Base-by-base conservation (phyloP, 2,888 invertebrate genomes). In the Slavum lentiscoides region DNA sequence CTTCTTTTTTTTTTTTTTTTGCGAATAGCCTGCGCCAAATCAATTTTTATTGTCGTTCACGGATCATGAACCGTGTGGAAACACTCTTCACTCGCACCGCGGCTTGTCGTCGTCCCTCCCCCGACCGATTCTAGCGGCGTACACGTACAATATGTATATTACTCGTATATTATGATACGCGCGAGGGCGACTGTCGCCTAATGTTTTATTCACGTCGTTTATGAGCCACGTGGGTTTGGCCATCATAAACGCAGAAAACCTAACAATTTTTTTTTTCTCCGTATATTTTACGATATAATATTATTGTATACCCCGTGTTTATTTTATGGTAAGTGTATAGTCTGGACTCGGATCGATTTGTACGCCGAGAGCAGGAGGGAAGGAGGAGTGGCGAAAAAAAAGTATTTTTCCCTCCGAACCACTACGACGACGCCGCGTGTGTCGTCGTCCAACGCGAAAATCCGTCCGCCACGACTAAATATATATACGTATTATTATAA, bases 201-300 rank as follows among this genome's bases (percentile, higher is more conserved):
- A 80, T 80, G 80, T 80, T 80, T 80, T 80, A 80, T 80, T 80
- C 80, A 80, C 64, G 72, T 72, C 58, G 58, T 72, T 80, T 64
- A 72, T 64, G 80, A 70, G 80, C 80, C 80, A 80, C 80, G 70
- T 66, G 80, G 72, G 80, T 72, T 58, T 23, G 80, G 70, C 80
- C 61, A 77, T 64, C 80, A 80, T 80, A 72, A 72, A 80, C 53
- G 69, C 62, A 61, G 21, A 62, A 58, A 77, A 72, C 80, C 70
- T n/a, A 61, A 72, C 70, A 80, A 80, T 80, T 72, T 80, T 80
- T 80, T 72, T 80, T 80, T 80, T 72, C 64, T 39, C 70, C 62
- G 58, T 72, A 80, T 80, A 80, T 80, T 80, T 80, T 72, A 80
- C 72, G 72, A 64, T 64, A 72, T 30, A 30, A 30, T 30, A n/a